phyloP scores from a whole-genome alignment of 2,113 vertebrate genomes.

The Corydoras maculifer region DNA sequence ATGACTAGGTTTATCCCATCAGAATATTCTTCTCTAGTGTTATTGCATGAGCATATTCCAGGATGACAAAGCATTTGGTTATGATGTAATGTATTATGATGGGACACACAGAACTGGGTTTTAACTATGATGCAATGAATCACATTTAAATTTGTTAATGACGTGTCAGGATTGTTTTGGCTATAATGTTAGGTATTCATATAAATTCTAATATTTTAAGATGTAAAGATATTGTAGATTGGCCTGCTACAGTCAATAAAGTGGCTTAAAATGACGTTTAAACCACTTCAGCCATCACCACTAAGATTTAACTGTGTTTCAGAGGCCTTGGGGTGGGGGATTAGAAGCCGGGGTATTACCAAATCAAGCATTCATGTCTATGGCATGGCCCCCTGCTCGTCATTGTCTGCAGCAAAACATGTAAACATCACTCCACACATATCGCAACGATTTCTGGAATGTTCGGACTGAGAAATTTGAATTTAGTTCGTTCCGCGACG shows the following conservation, averaged over 20 bases:
- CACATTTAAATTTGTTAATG: neutral
- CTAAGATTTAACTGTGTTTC: conserved; percentile 12
- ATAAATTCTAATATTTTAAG: neutral
- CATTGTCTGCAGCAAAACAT: conserved; percentile 57
- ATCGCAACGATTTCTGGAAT: conserved; percentile 46
- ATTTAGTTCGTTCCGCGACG: neutral
- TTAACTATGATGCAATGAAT: neutral
- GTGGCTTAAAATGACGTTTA: neutral
- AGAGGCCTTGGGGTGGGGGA: conserved; percentile 24
- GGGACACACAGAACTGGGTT: neutral
- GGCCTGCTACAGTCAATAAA: too few relatives aligned
- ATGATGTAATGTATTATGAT: neutral
- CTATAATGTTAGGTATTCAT: neutral
- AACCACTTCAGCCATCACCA: too few relatives aligned
- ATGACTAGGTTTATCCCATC: too few relatives aligned
- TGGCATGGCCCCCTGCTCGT: conserved; percentile 28
- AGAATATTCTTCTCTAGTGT: too few relatives aligned
- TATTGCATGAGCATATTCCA: too few relatives aligned
- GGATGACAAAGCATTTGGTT: too few relatives aligned
- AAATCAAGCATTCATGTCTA: conserved; percentile 21
- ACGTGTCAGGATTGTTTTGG: neutral
- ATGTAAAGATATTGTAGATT: too few relatives aligned
- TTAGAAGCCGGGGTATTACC: conserved; percentile 16
- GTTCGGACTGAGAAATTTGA: conserved; percentile 36
- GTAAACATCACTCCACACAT: conserved; percentile 49